A percentile compares a stretch with the other conserved stretches of the same genome.
Evolutionary conservation across 2,113 vertebrate species (phyloP).

Genomic region (Sinocyclocheilus rhinocerous): DNA sequence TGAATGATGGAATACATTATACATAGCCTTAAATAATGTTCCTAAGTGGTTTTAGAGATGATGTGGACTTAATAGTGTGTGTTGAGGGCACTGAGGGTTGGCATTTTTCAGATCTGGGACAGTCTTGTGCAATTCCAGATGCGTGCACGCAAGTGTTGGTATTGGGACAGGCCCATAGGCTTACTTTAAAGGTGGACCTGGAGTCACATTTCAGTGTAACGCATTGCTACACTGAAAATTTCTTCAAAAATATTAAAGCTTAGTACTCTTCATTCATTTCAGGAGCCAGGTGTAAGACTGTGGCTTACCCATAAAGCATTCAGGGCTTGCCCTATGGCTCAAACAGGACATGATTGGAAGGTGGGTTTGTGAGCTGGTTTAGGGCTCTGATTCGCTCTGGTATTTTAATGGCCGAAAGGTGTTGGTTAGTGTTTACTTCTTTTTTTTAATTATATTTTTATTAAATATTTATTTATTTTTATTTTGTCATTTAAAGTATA

Average conservation of each 20-base stretch:
- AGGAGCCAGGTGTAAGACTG: background rate
- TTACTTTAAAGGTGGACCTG: background rate
- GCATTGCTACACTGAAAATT: background rate
- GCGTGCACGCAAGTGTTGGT: background rate
- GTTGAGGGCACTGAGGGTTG: background rate
- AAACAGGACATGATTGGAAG: slow-evolving; percentile 7
- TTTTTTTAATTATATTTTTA: too few species aligned
- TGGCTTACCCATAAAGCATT: background rate
- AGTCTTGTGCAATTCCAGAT: background rate
- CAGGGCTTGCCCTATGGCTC: too few species aligned
- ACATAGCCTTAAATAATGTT: background rate
- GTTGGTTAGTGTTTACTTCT: too few species aligned
- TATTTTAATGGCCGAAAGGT: slow-evolving; percentile 80
- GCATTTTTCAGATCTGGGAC: background rate
- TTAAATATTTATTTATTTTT: too few species aligned
- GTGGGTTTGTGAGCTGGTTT: slow-evolving; percentile 50
- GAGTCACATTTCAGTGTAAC: background rate
- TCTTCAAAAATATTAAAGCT: background rate
- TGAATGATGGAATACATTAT: background rate
- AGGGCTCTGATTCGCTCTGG: slow-evolving; percentile 71
- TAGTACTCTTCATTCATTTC: background rate
- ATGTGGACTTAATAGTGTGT: background rate
- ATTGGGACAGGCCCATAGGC: background rate
- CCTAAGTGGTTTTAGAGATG: background rate
- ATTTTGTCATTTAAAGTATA: too few species aligned